phyloP scores from a whole-genome alignment of 2,113 vertebrate species.

The Sebastes fasciatus region DNA sequence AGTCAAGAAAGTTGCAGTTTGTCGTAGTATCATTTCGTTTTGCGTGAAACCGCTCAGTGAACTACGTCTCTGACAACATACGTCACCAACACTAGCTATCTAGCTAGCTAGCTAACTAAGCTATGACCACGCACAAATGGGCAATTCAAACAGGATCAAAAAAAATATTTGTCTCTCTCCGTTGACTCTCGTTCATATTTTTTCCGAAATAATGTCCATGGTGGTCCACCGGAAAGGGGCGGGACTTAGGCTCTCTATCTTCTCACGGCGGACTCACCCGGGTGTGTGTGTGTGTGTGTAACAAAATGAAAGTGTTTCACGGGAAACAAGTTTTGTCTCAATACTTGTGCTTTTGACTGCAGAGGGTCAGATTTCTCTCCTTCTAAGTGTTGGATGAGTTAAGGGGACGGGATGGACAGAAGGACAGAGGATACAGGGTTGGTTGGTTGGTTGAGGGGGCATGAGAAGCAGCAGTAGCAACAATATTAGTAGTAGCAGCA shows the following conservation, averaged over 20 bases:
- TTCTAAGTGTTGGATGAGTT: constrained; percentile 23
- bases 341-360: constrained; percentile 60
- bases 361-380: constrained; percentile 39
- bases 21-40: too few species aligned
- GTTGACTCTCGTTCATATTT: too few species aligned
- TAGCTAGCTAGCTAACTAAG: too few species aligned
- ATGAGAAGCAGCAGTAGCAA: constrained; percentile 74
- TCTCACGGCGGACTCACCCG: not conserved
- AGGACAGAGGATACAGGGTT: not conserved
- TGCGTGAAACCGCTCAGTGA: too few species aligned
- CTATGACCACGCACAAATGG: too few species aligned
- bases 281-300: not conserved
- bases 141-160: too few species aligned
- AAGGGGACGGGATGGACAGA: constrained; percentile 32
- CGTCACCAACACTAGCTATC: too few species aligned
- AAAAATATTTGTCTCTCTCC: too few species aligned
- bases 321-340: constrained; percentile 11
- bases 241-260: not conserved
- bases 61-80: too few species aligned
- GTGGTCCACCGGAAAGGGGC: too few species aligned
- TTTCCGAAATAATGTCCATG: too few species aligned
- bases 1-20: too few species aligned
- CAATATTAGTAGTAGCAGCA: constrained; percentile 67
- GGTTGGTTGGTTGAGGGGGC: constrained; percentile 14
- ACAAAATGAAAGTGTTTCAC: not conserved